These are phyloP conservation scores for Sebastes itinus DNA, from an alignment of 2,797 vertebrate genomes.

Conservation along the genomic window DNA sequence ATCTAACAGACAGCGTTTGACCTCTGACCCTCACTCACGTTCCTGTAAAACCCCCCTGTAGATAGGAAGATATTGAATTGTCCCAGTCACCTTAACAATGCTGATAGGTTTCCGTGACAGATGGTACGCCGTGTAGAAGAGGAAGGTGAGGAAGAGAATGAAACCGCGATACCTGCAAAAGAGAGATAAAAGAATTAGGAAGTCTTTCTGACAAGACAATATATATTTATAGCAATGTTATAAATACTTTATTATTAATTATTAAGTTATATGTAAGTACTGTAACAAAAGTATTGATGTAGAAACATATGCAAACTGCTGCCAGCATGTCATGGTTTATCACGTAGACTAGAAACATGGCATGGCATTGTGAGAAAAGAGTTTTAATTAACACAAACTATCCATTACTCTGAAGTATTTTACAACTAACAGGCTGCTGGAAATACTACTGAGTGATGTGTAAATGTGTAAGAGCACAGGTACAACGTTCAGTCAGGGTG, in stretches of 20 bases:
- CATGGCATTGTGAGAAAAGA: not conserved
- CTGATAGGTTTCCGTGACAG: conserved; percentile 98
- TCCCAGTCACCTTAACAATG: conserved; percentile 91
- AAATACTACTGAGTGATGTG: not conserved
- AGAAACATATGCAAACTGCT: not conserved
- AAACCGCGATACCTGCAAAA: conserved; percentile 88
- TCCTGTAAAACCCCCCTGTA: not conserved
- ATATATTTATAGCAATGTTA: not conserved
- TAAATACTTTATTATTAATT: too few species aligned
- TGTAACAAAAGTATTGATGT: not conserved
- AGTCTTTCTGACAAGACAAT: not conserved
- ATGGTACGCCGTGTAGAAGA: conserved; percentile 94
- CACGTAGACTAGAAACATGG: not conserved
- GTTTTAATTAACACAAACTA: conserved; percentile 1
- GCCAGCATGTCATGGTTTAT: not conserved
- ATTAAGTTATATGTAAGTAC: too few species aligned
- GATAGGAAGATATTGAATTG: not conserved
- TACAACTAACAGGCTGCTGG: not conserved
- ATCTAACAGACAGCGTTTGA: not conserved
- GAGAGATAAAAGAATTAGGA: not conserved
- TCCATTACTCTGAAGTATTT: not conserved
- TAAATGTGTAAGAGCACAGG: not conserved
- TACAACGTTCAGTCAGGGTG: not conserved
- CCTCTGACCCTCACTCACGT: not conserved
- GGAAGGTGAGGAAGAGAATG: conserved; percentile 91